Evolutionary conservation across 2,888 invertebrate genomes (phyloP), one percentile per base, ranked within the genome.

Genomic region (Gymnocheta viridis): DNA sequence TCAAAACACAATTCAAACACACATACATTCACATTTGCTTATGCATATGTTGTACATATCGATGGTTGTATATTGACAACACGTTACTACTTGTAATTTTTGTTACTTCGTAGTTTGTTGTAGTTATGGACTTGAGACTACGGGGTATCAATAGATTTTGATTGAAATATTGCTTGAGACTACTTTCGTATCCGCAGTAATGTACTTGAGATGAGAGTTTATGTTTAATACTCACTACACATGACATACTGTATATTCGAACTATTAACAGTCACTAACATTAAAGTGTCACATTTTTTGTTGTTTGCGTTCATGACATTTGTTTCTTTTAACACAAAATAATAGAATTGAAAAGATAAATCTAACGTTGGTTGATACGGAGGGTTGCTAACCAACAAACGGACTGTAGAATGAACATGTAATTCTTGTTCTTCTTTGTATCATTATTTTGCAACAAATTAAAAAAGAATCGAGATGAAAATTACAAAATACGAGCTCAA

Each of bases 391-490:
- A 58, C 38, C 64, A 24, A 64, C 64, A 64, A 41, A 74, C 74
- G 54, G 51, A 74, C 74, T 64, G 74, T 41, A 38, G 77, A 78
- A 60, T 77, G 67, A 77, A 47, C 44, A 67, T 67, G 19, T 58
- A 70, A 62, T 70, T 69, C 32, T 51, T 24, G 56, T 73, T 66
- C 74, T 69, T 70, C 67, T 82, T 82, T 70, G 41, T 70, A 38
- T 76, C 76, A 80, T 83, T 80, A 76, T 76, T 83, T 76, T 72
- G 58, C 58, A 80, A 83, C 70, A 76, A 80, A 80, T 80, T 80
- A 83, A 77, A 83, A n/a, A 80, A 80, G 41, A 66, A 64, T 41
- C 19, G 14, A 69, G 41, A 60, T 64, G 69, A 69, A 79, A 77
- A 73, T 73, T 73, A 47, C 70, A 56, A 58, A 78, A 70, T 78